Base-by-base conservation (phyloP, 1,140 invertebrate genomes). In the Bathynomus jamesi region DNA sequence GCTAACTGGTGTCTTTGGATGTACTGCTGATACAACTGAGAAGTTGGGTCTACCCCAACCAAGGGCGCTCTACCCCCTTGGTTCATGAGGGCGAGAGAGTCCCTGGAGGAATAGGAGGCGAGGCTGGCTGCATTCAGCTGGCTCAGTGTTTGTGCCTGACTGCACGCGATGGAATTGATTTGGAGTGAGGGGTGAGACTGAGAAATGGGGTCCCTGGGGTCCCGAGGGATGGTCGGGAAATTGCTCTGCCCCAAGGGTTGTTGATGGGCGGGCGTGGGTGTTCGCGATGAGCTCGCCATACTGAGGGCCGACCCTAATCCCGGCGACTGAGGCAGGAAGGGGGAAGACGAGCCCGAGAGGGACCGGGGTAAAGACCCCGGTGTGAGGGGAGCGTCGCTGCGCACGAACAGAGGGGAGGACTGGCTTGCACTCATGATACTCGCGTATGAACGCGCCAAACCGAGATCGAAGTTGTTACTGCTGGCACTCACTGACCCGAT, bases 1-100 rank as follows among this genome's bases (percentile, higher is more conserved):
- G n/a, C n/a, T 11, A 71, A 70, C 29, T 77, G 75, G 67, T 85
- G 85, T 8, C 84, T 83, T 40, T 88, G 85, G 67, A 90, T 79
- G 78, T 88, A 89, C 77, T 89, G 88, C 77, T 89, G 87, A 79
- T 90, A 90, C 4, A 89, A 79, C 28, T 87, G 86, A 68, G 73
- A 78, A 10, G 77, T 75, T 24, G 78, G 84, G 17, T 76, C 75
- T 28, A 76, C 74, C 74, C 78, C 3, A 78, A 76, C 69, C 79
- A 81, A 77, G 77, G 79, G 61, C 69, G 77, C 71, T 70, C 78
- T 70, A 71, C 78, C 29, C 79, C 80, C 62, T 71, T 78, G 71
- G 70, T 74, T 71, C 75, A 76, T 63, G 79, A 79, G 13, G 83
- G 82, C 70, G 86, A 85, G 73, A 87, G 88, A 4, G 79, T 79